These are phyloP conservation scores for Coracias cyanogaster DNA, from an alignment of 2,797 vertebrate genomes.

Conservation along the genomic window DNA sequence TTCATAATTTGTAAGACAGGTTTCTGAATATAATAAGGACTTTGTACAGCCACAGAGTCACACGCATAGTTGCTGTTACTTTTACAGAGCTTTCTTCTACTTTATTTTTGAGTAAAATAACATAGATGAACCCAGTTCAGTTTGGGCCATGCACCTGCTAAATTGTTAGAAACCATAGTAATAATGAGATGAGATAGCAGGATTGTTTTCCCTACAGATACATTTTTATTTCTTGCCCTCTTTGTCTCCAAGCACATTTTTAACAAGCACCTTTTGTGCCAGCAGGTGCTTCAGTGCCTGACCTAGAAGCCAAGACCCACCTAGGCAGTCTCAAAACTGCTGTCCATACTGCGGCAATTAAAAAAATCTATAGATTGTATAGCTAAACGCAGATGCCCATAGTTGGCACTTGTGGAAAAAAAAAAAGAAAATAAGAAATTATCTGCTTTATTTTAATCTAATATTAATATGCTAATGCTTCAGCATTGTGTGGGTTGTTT, in stretches of 20 bases:
- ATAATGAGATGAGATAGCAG: background rate
- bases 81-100: background rate
- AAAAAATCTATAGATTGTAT: background rate
- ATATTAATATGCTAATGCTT: background rate
- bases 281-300: background rate
- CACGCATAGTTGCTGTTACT: background rate
- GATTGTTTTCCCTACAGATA: background rate
- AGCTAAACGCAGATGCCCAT: background rate
- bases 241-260: background rate
- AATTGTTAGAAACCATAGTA: background rate
- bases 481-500: too few relatives aligned
- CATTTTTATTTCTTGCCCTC: background rate
- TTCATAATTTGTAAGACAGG: background rate
- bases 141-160: background rate
- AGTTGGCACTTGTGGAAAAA: background rate
- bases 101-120: background rate
- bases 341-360: background rate
- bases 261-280: background rate
- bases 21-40: background rate
- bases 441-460: background rate
- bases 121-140: rapidly evolving
- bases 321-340: background rate
- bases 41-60: background rate
- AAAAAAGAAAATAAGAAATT: background rate
- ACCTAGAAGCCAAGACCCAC: background rate